Conservation (phyloP, 2,113 vertebrate species). For the Antidorcas marsupialis region DNA sequence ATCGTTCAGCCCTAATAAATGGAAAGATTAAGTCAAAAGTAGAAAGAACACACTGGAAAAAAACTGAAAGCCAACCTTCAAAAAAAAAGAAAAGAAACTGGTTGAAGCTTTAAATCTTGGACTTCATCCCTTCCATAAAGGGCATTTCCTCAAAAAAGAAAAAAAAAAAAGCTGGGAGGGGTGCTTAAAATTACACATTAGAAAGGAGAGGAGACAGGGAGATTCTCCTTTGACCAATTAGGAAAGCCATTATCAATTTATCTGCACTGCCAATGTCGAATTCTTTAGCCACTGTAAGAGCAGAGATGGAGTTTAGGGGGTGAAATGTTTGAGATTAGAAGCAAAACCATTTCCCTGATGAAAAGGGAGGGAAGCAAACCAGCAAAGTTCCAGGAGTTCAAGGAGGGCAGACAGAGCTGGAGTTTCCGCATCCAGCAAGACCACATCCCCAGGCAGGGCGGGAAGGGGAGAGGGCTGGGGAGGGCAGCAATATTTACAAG, state of each 20-base stretch:
- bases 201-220: background rate
- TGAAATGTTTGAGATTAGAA: background rate
- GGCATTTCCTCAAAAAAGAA: background rate
- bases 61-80: background rate
- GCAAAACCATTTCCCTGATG: background rate
- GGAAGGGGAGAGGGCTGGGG: background rate
- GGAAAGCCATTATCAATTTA: background rate
- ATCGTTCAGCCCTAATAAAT: background rate
- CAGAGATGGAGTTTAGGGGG: background rate
- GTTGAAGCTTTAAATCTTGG: background rate
- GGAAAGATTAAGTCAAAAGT: background rate
- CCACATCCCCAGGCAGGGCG: background rate
- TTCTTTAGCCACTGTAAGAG: background rate
- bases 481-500: background rate
- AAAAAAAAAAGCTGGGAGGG: background rate
- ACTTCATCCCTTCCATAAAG: background rate
- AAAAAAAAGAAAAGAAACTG: background rate
- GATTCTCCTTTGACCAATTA: background rate
- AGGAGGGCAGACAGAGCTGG: background rate
- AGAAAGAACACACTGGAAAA: background rate
- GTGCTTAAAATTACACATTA: background rate
- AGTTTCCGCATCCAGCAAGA: background rate
- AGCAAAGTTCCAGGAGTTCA: background rate
- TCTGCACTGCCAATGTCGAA: fast-evolving
- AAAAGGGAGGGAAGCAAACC: background rate